Conservation (phyloP, 1,140 invertebrate species). For the Oryctes rhinoceros region DNA sequence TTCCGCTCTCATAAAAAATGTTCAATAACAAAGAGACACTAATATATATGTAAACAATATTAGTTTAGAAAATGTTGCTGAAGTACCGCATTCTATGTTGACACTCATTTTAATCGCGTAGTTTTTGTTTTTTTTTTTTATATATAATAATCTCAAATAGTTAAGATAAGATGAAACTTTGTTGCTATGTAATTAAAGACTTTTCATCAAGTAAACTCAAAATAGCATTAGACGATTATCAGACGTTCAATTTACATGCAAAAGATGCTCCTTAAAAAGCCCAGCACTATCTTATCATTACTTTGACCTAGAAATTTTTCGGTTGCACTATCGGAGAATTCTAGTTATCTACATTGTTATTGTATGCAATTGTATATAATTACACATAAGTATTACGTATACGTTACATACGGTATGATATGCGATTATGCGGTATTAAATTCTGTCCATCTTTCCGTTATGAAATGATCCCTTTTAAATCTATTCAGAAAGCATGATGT, state of each 20-base stretch:
- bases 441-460: no score
- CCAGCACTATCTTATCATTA: background rate
- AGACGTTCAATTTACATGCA: background rate
- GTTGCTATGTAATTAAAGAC: background rate
- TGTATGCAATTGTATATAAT: background rate
- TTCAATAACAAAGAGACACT: no score
- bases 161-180: background rate
- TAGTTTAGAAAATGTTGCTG: no score
- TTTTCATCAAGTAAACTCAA: background rate
- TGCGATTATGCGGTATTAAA: no score
- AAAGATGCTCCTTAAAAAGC: background rate
- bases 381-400: background rate
- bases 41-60: no score
- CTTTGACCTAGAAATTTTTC: background rate
- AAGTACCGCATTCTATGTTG: no score
- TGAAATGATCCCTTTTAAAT: no score
- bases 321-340: background rate
- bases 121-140: no score
- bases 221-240: slow-evolving; percentile 3
- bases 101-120: no score
- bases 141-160: background rate
- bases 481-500: no score
- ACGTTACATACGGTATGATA: no score
- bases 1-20: no score
- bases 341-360: background rate